Evolutionary conservation across 1,140 invertebrate species (phyloP).

Genomic region (Steinernema feltiae): DNA sequence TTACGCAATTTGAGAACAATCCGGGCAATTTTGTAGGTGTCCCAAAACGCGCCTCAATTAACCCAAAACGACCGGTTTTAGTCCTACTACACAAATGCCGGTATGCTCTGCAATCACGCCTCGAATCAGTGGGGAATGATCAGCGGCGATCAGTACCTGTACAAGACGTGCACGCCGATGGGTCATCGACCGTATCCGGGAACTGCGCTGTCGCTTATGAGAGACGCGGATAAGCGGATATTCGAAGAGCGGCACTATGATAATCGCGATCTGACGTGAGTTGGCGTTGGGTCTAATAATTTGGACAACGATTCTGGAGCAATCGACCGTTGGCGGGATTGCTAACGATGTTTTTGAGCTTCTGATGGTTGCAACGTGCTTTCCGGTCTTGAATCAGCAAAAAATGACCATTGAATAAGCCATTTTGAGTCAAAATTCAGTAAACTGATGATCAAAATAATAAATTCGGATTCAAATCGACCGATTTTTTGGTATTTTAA

Average conservation of each 20-base stretch:
- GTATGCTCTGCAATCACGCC: conserved; percentile 52
- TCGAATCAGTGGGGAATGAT: conserved; percentile 58
- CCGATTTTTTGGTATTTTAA: too few relatives aligned
- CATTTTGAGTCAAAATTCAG: too few relatives aligned
- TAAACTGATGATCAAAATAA: too few relatives aligned
- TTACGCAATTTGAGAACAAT: conserved; percentile 58
- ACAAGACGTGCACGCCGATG: conserved; percentile 54
- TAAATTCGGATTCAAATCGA: too few relatives aligned
- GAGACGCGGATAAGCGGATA: conserved; percentile 48
- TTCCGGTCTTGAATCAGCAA: too few relatives aligned
- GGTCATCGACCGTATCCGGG: conserved; percentile 57
- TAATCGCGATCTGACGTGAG: conserved; percentile 52
- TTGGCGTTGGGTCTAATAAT: too few relatives aligned
- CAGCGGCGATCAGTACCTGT: conserved; percentile 57
- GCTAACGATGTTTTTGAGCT: too few relatives aligned
- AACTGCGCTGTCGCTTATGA: conserved; percentile 51
- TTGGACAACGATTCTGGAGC: too few relatives aligned
- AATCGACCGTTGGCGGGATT: too few relatives aligned
- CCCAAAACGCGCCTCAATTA: not conserved
- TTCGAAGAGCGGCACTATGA: conserved; percentile 57
- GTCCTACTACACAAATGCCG: conserved; percentile 56
- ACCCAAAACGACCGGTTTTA: conserved; percentile 25
- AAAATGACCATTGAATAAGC: too few relatives aligned
- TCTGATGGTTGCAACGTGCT: too few relatives aligned
- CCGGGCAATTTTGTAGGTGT: conserved; percentile 56